Conservation (phyloP, 2,888 invertebrate species). For the Calliphora vomitoria region DNA sequence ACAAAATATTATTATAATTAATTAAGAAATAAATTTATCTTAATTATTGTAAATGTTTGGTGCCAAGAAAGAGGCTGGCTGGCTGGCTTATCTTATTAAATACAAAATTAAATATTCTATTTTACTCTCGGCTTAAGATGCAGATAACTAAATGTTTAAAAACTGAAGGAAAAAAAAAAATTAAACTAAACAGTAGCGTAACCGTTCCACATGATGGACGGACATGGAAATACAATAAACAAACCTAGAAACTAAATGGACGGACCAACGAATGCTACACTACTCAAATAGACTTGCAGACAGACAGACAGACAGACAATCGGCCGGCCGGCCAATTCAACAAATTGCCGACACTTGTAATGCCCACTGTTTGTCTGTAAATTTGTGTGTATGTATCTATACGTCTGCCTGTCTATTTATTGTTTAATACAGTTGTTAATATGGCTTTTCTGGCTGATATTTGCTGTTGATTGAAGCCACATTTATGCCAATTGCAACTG, state of each 20-base stretch:
- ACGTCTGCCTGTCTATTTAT: constrained; percentile 46
- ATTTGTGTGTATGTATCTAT: background rate
- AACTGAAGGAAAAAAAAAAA: background rate
- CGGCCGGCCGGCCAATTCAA: constrained; percentile 52
- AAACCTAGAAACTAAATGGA: constrained; percentile 28
- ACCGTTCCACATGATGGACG: constrained; percentile 76
- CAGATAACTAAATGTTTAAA: background rate
- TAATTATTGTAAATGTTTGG: background rate
- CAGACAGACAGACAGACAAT: constrained; percentile 28
- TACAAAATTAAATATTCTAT: constrained; percentile 22
- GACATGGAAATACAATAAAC: constrained; percentile 31
- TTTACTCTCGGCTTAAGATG: constrained; percentile 4
- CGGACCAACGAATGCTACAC: constrained; percentile 10
- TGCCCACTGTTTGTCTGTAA: constrained; percentile 41
- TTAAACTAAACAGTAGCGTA: constrained; percentile 63
- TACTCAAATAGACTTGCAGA: constrained; percentile 4
- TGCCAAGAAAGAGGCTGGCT: constrained; percentile 11
- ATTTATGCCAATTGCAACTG: constrained; percentile 74
- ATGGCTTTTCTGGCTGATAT: constrained; percentile 64
- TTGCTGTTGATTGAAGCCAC: constrained; percentile 72
- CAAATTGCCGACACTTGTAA: constrained; percentile 68
- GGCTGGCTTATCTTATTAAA: constrained; percentile 15
- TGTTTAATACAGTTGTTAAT: constrained; percentile 66
- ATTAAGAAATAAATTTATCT: constrained; percentile 11
- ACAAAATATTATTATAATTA: no score